Base-by-base conservation (phyloP, 1,140 invertebrate species). In the Heliconius himera region DNA sequence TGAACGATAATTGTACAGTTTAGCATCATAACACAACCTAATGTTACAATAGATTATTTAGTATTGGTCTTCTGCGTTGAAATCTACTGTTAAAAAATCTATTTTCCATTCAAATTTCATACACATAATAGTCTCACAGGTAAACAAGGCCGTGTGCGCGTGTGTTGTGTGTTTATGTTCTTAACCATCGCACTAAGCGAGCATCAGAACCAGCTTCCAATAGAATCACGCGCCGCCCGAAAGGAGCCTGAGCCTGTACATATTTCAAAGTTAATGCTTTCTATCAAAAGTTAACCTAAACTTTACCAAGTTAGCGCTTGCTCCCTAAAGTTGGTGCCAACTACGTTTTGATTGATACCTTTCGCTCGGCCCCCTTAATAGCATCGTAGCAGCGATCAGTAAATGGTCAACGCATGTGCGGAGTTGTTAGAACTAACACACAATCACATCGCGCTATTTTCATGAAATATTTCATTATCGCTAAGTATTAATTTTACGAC, bases 401-500 rank as follows among this genome's bases (percentile, higher is more conserved):
- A 72, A 60, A 70, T 70, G 72, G 74, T 75, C 82, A 77, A 81
- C 83, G 88, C 83, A 85, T 85, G 83, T 84, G 86, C 88, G 84
- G 80, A 75, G 78, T 84, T 83, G 83, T 84, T 86, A 85, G 86
- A 89, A 89, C 88, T 89, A 89, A 89, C 88, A 89, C 87, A 88
- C 87, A 84, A 78, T 85, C 84, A 87, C 87, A 86, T 83, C 80
- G 84, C 88, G 88, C 87, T 82, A 76, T 85, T 76, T 22, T 81
- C 82, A 85, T 88, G 82, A 83, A 77, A 82, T 79, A 77, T 79
- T 82, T 77, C 84, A 87, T 87, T 85, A 74, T 84, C 82, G 82
- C 87, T 89, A 89, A 89, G 87, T 84, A 78, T 88, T 81, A 84
- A 83, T 88, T 90, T 91, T 89, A 88, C 88, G 83, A 91, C 88